phyloP scores from a whole-genome alignment of 1,140 invertebrate genomes.

The Hyles vespertilio region DNA sequence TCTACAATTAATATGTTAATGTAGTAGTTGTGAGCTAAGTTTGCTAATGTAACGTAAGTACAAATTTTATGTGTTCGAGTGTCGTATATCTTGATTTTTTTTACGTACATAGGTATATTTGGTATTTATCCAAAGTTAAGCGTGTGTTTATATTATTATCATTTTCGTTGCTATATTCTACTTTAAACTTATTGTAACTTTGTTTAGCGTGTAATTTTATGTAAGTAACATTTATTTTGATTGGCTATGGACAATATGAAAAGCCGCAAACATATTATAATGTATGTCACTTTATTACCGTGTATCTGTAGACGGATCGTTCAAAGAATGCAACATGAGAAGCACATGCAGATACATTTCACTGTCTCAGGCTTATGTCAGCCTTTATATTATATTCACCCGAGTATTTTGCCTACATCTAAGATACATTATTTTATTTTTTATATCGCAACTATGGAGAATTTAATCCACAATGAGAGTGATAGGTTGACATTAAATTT shows the following conservation, averaged over 20 bases:
- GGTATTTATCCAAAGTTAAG: conserved; percentile 69
- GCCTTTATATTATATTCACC: no score
- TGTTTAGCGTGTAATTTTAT: conserved; percentile 27
- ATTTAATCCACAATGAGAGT: no score
- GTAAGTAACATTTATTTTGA: conserved; percentile 31
- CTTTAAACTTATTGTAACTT: conserved; percentile 51
- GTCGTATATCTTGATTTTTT: conserved; percentile 48
- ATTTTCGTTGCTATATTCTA: conserved; percentile 69
- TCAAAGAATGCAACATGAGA: background rate
- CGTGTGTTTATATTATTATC: conserved; percentile 66
- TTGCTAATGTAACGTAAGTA: conserved; percentile 56
- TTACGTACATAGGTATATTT: conserved; percentile 41
- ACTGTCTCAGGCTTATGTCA: no score
- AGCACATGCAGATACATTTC: background rate
- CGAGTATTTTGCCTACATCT: no score
- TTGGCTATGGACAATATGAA: conserved; percentile 33
- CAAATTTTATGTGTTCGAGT: conserved; percentile 65
- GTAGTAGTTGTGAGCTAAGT: conserved; percentile 44
- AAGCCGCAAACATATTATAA: background rate
- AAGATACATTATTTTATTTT: no score
- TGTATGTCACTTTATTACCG: background rate
- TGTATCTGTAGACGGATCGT: no score
- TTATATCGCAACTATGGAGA: no score
- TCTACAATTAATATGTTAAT: conserved; percentile 34
- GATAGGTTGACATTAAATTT: no score